phyloP scores from a whole-genome alignment of 2,888 invertebrate genomes.

The Chrysopilus asiliformis region DNA sequence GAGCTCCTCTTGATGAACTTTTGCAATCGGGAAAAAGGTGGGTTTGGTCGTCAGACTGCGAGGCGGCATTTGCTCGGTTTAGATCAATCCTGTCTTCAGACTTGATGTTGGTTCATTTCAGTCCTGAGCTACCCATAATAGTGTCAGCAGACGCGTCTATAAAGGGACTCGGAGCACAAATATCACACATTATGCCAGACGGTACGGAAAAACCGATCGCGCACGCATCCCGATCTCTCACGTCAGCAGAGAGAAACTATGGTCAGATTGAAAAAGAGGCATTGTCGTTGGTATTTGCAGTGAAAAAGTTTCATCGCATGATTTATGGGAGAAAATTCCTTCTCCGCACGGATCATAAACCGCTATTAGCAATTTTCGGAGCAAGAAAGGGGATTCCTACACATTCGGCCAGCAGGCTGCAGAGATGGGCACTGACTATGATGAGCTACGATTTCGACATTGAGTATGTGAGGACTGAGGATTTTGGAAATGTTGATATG shows the following conservation, averaged over 20 bases:
- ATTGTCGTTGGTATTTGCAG: slow-evolving; percentile 21
- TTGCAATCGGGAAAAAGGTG: too few species aligned
- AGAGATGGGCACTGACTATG: slow-evolving; percentile 16
- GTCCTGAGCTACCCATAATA: slow-evolving; percentile 12
- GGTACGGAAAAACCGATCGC: slow-evolving; percentile 21
- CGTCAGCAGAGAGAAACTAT: slow-evolving; percentile 22
- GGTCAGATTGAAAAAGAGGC: slow-evolving; percentile 27
- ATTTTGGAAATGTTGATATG: too few species aligned
- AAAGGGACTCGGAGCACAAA: slow-evolving; percentile 13
- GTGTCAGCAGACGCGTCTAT: slow-evolving; percentile 16
- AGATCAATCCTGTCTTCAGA: slow-evolving; percentile 13
- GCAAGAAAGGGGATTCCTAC: slow-evolving; percentile 15
- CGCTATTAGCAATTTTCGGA: slow-evolving; percentile 21
- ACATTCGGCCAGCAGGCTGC: slow-evolving; percentile 15
- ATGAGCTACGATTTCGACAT: slow-evolving; percentile 11
- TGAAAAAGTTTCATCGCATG: slow-evolving; percentile 23
- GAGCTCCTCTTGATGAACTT: too few species aligned
- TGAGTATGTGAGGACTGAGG: too few species aligned
- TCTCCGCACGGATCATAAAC: slow-evolving; percentile 20
- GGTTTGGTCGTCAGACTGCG: too few species aligned
- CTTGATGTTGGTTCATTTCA: slow-evolving; percentile 13
- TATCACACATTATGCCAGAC: slow-evolving; percentile 17
- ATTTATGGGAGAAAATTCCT: slow-evolving; percentile 24
- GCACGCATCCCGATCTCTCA: slow-evolving; percentile 23
- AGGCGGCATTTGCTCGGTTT: slow-evolving; percentile 7